A percentile compares a stretch with the other conserved stretches of the same genome.
These are phyloP conservation scores for Cisticola juncidis DNA, from an alignment of 2,113 vertebrate species.

Conservation along the genomic window DNA sequence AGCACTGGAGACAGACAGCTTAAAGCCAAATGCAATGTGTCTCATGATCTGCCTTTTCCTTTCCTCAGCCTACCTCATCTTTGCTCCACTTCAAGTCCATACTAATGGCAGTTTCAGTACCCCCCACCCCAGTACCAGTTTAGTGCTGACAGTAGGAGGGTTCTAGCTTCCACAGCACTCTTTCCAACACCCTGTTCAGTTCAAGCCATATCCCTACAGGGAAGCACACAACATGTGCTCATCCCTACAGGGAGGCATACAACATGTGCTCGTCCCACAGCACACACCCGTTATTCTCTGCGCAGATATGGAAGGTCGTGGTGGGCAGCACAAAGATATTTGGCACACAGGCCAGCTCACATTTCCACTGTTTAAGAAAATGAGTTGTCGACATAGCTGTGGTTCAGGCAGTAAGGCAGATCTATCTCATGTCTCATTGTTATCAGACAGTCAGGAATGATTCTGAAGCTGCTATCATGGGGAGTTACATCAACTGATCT, in stretches of 20 bases:
- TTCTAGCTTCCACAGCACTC: neutral
- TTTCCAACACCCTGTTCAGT: neutral
- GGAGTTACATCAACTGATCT: neutral
- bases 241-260: neutral
- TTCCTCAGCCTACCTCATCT: neutral
- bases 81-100: neutral
- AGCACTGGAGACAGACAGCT: neutral
- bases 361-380: neutral
- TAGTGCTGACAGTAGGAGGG: neutral
- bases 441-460: neutral
- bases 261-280: neutral
- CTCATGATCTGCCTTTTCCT: neutral
- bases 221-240: neutral
- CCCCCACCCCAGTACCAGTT: rapidly evolving
- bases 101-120: neutral
- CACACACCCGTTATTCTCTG: neutral
- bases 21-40: neutral
- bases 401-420: neutral
- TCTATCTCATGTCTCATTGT: neutral
- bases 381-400: neutral
- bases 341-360: neutral
- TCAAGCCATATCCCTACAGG: neutral
- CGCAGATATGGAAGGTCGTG: neutral
- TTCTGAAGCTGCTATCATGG: neutral
- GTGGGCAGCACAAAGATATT: neutral